A percentile compares a stretch with the other conserved stretches of the same genome.
These are phyloP conservation scores for Garrulus glandarius DNA, from an alignment of 2,797 vertebrate genomes.

Conservation along the genomic window DNA sequence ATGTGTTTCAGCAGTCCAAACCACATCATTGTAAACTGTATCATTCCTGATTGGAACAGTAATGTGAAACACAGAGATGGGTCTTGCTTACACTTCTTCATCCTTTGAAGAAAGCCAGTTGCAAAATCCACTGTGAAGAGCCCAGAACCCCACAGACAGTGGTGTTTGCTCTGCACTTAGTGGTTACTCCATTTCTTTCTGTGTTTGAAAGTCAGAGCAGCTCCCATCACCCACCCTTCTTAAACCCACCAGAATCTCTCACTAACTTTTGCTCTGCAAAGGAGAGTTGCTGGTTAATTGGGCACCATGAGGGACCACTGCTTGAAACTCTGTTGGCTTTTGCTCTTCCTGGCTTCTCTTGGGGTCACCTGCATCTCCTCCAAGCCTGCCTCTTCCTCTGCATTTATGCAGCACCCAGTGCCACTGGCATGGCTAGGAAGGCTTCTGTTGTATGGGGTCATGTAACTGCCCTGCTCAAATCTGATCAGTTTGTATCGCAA, in stretches of 20 bases:
- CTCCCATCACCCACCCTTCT: background rate
- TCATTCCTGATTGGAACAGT: background rate
- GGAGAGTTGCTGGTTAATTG: background rate
- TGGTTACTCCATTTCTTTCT: background rate
- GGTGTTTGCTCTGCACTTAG: background rate
- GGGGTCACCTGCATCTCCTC: background rate
- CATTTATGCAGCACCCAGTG: background rate
- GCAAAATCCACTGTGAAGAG: background rate
- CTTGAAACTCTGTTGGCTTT: background rate
- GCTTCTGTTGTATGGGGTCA: background rate
- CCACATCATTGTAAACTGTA: background rate
- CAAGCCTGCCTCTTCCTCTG: background rate
- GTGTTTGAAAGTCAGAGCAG: background rate
- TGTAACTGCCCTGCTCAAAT: background rate
- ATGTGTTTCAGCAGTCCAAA: background rate
- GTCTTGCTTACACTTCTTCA: background rate
- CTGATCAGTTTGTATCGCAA: background rate
- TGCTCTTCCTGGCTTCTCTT: background rate
- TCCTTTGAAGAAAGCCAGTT: background rate
- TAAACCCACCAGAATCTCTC: background rate
- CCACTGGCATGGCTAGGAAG: accelerated
- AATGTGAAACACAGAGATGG: accelerated
- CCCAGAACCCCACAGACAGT: accelerated
- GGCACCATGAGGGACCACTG: background rate
- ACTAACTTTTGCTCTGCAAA: background rate